Evolutionary conservation across 2,888 invertebrate species (phyloP).

Genomic region (Therioaphis trifolii): DNA sequence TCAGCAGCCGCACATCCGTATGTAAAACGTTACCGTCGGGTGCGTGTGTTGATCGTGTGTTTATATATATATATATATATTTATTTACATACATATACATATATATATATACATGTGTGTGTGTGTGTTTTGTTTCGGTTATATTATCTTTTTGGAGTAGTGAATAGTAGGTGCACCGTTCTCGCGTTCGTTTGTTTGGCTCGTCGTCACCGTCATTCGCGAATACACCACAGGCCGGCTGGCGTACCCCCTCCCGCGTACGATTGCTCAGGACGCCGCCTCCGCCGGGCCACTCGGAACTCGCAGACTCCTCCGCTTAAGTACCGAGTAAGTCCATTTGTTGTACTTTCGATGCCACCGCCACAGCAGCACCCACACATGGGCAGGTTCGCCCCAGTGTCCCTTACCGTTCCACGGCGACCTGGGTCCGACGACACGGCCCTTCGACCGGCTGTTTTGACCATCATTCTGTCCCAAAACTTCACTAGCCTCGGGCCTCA

Average conservation of each 20-base stretch:
- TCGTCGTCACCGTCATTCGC: background rate
- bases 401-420: no score
- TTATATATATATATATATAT: background rate
- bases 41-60: background rate
- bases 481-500: no score
- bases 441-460: no score
- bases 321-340: background rate
- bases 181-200: background rate
- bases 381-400: background rate
- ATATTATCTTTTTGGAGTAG: background rate
- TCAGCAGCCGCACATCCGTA: background rate
- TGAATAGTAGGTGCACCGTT: background rate
- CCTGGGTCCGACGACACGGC: no score
- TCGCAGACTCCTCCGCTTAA: background rate
- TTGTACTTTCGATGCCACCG: background rate
- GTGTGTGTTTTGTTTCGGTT: slow-evolving; percentile 21
- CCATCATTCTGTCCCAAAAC: no score
- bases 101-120: background rate
- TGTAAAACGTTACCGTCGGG: slow-evolving; percentile 1
- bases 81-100: background rate
- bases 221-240: background rate
- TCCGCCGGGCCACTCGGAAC: background rate
- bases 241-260: background rate
- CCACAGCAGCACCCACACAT: background rate
- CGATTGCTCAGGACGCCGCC: background rate